Conservation (phyloP, 2,113 vertebrate genomes). For the Circaetus gallicus region DNA sequence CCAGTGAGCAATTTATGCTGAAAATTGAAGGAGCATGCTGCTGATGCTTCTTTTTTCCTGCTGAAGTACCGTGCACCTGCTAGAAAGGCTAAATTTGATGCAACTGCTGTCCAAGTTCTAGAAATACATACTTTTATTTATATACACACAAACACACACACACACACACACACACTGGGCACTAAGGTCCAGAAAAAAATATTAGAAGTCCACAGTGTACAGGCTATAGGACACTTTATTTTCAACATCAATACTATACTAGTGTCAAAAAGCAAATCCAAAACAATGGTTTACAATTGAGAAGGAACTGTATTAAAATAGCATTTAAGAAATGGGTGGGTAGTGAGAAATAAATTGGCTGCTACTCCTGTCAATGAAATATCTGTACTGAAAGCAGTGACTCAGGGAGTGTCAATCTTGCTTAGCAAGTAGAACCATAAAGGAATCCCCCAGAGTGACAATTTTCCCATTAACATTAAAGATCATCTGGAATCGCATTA, state of each 20-base stretch:
- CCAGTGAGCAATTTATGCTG: background rate
- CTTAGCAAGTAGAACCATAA: constrained; percentile 27
- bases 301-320: background rate
- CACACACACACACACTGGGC: background rate
- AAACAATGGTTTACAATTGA: background rate
- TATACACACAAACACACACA: background rate
- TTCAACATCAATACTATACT: background rate
- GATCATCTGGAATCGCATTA: constrained; percentile 25
- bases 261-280: background rate
- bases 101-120: background rate
- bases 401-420: background rate
- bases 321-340: background rate
- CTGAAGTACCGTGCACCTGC: background rate
- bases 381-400: background rate
- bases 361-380: constrained; percentile 1
- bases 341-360: constrained; percentile 20
- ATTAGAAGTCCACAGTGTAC: background rate
- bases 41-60: background rate
- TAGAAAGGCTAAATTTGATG: background rate
- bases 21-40: background rate
- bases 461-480: constrained; percentile 52
- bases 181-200: background rate
- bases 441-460: constrained; percentile 25
- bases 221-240: background rate
- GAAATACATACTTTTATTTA: background rate